These are phyloP conservation scores for Myiagra hebetior DNA, from an alignment of 2,113 vertebrate genomes.

Conservation along the genomic window DNA sequence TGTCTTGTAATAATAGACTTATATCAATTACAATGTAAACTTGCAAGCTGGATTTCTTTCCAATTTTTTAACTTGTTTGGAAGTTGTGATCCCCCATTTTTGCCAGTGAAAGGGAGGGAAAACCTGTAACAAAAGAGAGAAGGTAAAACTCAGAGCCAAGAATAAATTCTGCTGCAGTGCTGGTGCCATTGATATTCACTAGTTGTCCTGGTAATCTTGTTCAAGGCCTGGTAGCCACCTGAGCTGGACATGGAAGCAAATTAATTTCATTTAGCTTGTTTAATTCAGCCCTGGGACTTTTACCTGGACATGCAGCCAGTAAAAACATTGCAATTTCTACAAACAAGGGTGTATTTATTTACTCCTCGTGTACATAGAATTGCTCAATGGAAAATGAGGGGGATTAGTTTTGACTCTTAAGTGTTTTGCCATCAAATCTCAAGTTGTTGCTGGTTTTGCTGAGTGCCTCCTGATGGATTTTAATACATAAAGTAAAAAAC, in stretches of 20 bases:
- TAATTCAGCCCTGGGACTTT: background rate
- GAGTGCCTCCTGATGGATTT: background rate
- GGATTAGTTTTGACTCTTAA: background rate
- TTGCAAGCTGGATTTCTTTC: background rate
- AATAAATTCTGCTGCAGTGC: background rate
- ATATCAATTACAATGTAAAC: conserved; percentile 19
- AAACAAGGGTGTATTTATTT: background rate
- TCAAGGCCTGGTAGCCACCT: conserved; percentile 14
- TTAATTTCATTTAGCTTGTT: conserved; percentile 7
- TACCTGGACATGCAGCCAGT: background rate
- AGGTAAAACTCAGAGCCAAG: background rate
- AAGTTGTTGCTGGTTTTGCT: background rate
- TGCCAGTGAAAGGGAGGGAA: background rate
- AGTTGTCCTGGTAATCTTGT: background rate
- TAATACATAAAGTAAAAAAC: background rate
- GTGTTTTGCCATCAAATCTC: background rate
- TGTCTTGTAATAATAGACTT: conserved; percentile 52
- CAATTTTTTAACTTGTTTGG: background rate
- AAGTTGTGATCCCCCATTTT: background rate
- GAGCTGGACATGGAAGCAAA: background rate
- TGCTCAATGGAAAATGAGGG: background rate
- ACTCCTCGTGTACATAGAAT: rapidly evolving
- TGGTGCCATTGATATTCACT: background rate
- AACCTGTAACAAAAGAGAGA: background rate
- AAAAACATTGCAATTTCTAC: background rate